Conservation (phyloP, 2,888 invertebrate species). For the Loripinus fragilis region DNA sequence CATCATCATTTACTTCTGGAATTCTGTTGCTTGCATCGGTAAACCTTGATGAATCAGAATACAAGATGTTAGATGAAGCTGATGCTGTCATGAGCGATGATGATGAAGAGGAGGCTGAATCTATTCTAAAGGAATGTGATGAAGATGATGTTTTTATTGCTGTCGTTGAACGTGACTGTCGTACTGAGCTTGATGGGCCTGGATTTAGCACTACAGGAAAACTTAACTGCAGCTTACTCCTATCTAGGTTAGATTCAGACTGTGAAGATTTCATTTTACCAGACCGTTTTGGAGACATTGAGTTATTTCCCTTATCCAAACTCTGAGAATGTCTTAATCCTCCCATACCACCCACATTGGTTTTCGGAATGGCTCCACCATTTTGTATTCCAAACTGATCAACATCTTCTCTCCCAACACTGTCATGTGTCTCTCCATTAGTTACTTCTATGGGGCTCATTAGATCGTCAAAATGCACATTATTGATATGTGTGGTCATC, state of each 20-base stretch:
- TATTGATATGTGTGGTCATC: conserved; percentile 91
- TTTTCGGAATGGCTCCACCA: conserved; percentile 59
- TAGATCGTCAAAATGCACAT: conserved; percentile 89
- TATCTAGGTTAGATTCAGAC: conserved; percentile 51
- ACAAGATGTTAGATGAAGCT: conserved; percentile 19
- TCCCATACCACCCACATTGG: conserved; percentile 15
- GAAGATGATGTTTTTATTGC: conserved; percentile 22
- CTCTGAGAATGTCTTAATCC: conserved; percentile 54
- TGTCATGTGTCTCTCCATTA: conserved; percentile 24
- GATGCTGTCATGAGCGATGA: conserved; percentile 28
- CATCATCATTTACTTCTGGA: conserved; percentile 1
- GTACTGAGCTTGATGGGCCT: conserved; percentile 34
- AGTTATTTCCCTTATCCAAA: conserved; percentile 42
- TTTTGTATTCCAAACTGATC: conserved; percentile 52
- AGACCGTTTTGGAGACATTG: conserved; percentile 40
- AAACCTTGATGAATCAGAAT: background rate
- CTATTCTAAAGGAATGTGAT: conserved; percentile 28
- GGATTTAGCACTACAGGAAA: conserved; percentile 53
- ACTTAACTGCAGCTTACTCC: conserved; percentile 50
- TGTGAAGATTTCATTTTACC: conserved; percentile 49
- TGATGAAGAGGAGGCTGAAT: conserved; percentile 30
- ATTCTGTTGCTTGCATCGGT: background rate
- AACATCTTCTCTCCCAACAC: conserved; percentile 42
- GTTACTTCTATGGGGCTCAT: conserved; percentile 86
- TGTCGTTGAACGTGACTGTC: conserved; percentile 34